These are phyloP conservation scores for Remorina albescens DNA, from an alignment of 2,797 vertebrate species.

Conservation along the genomic window DNA sequence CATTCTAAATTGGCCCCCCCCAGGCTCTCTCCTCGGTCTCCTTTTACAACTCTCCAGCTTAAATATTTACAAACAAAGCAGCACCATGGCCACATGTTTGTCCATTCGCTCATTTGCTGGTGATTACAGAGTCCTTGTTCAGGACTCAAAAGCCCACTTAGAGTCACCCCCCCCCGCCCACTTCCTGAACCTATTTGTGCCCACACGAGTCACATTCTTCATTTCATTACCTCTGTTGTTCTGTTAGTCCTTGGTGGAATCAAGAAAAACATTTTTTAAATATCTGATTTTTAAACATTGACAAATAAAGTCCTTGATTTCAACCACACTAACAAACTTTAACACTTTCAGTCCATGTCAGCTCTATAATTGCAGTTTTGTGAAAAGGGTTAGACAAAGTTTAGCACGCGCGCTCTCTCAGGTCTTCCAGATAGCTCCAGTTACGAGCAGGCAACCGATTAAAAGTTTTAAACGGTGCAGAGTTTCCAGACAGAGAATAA, in stretches of 20 bases:
- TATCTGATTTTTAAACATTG: not conserved
- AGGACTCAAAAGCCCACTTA: conserved; percentile 58
- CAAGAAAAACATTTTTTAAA: not conserved
- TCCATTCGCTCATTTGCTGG: conserved; percentile 69
- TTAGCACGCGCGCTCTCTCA: conserved; percentile 33
- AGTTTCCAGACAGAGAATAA: conserved; percentile 59
- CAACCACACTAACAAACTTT: conserved; percentile 38
- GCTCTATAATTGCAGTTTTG: conserved; percentile 26
- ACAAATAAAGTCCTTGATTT: conserved; percentile 19
- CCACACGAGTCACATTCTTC: conserved; percentile 23
- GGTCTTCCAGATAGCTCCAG: conserved; percentile 33
- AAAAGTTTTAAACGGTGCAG: conserved; percentile 61
- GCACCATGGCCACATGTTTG: conserved; percentile 59
- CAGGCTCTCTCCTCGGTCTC: conserved; percentile 54
- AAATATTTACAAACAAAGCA: conserved; percentile 82
- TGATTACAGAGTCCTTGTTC: conserved; percentile 73
- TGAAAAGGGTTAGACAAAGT: conserved; percentile 50
- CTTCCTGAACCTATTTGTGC: conserved; percentile 32
- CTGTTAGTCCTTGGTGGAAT: conserved; percentile 7
- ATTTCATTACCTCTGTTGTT: conserved; percentile 19
- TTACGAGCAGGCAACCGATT: conserved; percentile 47
- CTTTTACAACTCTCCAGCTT: conserved; percentile 67
- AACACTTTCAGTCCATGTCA: not conserved
- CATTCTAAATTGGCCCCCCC: conserved; percentile 57
- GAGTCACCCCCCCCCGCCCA: conserved; percentile 20